These are phyloP conservation scores for Falco concolor DNA, from an alignment of 2,797 vertebrate species.

Conservation along the genomic window DNA sequence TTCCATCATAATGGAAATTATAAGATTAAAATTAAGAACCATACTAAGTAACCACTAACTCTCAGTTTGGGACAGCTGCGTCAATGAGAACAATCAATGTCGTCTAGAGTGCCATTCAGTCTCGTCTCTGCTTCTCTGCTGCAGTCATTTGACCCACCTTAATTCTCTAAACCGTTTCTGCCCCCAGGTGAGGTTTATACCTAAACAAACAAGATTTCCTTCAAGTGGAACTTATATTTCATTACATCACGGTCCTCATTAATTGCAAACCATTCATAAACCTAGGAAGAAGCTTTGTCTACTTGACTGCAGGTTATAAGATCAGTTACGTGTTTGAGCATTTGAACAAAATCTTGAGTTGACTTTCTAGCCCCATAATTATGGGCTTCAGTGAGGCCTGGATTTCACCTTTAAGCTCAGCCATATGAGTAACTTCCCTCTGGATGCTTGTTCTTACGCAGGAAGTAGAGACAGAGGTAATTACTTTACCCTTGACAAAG, in stretches of 20 bases:
- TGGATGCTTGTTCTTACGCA: not conserved
- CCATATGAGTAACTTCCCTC: not conserved
- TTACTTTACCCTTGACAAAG: not conserved
- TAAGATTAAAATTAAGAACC: not conserved
- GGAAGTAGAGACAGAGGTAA: not conserved
- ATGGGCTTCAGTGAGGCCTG: not conserved
- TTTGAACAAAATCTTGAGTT: not conserved
- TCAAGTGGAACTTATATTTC: not conserved
- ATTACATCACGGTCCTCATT: not conserved
- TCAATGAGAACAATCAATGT: not conserved
- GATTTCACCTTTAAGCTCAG: not conserved
- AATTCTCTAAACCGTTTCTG: not conserved
- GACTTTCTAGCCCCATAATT: not conserved
- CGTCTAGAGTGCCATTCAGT: not conserved
- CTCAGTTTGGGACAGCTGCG: not conserved
- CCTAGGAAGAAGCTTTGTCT: not conserved
- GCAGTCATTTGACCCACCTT: not conserved
- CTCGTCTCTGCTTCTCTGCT: not conserved
- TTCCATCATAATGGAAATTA: not conserved
- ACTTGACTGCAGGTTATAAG: not conserved
- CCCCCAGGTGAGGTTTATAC: not conserved
- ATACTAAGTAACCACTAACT: not conserved
- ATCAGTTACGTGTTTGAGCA: not conserved
- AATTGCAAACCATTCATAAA: not conserved
- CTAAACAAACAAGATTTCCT: not conserved